These are phyloP conservation scores for Percina caprodes DNA, from an alignment of 2,113 vertebrate species.

Conservation along the genomic window DNA sequence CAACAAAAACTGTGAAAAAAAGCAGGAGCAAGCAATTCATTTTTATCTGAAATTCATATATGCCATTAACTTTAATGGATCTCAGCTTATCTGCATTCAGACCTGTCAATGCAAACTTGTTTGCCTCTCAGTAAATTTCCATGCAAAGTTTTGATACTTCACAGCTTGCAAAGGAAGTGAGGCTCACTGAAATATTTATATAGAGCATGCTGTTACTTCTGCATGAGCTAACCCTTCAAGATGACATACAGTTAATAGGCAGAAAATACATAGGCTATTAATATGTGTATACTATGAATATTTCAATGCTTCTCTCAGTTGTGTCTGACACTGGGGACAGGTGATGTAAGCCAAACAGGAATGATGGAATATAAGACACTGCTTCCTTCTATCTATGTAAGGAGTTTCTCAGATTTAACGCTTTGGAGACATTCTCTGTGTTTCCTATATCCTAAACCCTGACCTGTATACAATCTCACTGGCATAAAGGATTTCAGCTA, in stretches of 20 bases:
- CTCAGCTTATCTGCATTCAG: constrained; percentile 44
- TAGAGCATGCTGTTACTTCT: constrained; percentile 48
- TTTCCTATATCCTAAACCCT: background rate
- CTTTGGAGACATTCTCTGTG: background rate
- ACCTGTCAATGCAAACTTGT: constrained; percentile 38
- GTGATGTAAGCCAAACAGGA: constrained; percentile 52
- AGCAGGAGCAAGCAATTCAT: constrained; percentile 13
- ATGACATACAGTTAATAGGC: constrained; percentile 64
- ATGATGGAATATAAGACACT: constrained; percentile 1
- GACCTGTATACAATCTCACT: constrained; percentile 25
- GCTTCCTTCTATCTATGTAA: background rate
- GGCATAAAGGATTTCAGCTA: constrained; percentile 53
- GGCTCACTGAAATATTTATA: constrained; percentile 71
- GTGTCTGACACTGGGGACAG: constrained; percentile 48
- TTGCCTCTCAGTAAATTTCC: constrained; percentile 45
- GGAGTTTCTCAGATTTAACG: constrained; percentile 14
- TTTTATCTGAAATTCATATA: constrained; percentile 21
- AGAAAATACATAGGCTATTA: constrained; percentile 74
- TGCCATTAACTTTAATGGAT: constrained; percentile 41
- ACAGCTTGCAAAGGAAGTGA: constrained; percentile 42
- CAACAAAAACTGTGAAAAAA: background rate
- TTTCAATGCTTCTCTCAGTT: constrained; percentile 61
- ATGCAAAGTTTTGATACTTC: constrained; percentile 32
- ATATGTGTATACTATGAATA: constrained; percentile 70
- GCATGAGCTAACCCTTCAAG: constrained; percentile 56